Base-by-base conservation (phyloP, 2,797 vertebrate genomes). In the Menidia menidia region DNA sequence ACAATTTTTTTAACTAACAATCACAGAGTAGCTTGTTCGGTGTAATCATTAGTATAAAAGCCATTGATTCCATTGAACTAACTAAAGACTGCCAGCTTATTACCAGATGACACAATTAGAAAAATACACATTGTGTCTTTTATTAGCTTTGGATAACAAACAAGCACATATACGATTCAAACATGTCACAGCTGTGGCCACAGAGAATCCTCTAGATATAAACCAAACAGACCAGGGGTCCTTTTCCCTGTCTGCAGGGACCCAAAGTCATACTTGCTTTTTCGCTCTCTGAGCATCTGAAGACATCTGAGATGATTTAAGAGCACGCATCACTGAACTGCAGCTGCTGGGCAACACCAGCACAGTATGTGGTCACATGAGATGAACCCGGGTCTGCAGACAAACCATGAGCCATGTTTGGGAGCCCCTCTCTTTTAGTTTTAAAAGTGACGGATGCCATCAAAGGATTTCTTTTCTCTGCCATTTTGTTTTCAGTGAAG, bases 401-500 rank as follows among this genome's bases (percentile, higher is more conserved):
- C 33, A 15, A 77, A 19, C 48, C 31, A 45, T 19, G 15, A 45
- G 42, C 57, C 19, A 15, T 32, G 15, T 48, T 11, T 33, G 52
- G 47, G 59, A 43, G 30, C 2, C 31, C 47, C 57, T 48, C n/a
- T 47, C 58, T 31, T 56, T 68, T 62, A 42, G 45, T 58, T 63
- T 54, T 32, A 11, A 56, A 70, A 61, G 73, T 60, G 60, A 69
- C 60, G 57, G 70, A 45, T 70, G 25, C 50, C 58, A 53, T 33
- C 15, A 14, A 83, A 44, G 71, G 75, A 78, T 59, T 78, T 61
- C 32, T 59, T 47, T 57, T 33, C 43, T 30, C n/a, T 4, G 3
- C 35, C n/a, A 57, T 56, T 13, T 76, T 83, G 81, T 76, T 88
- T 89, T 71, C 76, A 84, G 64, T 86, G 68, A 39, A 68, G 59